Base-by-base conservation (phyloP, 2,888 invertebrate genomes). In the Smittia sp. region DNA sequence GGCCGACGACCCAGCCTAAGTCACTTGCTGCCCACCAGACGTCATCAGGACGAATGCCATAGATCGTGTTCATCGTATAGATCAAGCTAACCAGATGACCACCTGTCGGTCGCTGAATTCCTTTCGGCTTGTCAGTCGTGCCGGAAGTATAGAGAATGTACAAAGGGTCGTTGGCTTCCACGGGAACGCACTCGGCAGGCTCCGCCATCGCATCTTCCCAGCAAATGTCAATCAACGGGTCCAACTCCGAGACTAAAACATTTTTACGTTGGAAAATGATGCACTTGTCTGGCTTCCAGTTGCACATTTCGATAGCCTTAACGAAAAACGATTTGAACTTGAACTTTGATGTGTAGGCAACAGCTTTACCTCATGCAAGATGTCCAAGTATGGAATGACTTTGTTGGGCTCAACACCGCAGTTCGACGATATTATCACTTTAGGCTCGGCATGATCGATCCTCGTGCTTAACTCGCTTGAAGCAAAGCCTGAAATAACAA, bases 61-160 rank as follows among this genome's bases (percentile, higher is more conserved):
- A 97, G 58, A 96, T 86, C 0, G 87, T 85, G 75, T 87, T 87
- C 89, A 97, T 90, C 0, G 91, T 88, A 90, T 95, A 96, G 79
- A 91, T 88, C 2, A 97, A 83, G 0, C 89, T 88, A 0, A 91
- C 95, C 46, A 96, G 88, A 78, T 97, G 95, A 0, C 93, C 92
- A 0, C 94, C 94, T n/a, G 90, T 87, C 0, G 96, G 93, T 46
- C 96, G 85, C 74, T 93, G 90, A 32, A 96, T 88, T 2, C 96
- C 96, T 84, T 93, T 91, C 1, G 81, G 79, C 32, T 79, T 83
- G 85, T 90, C 90, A 74, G 90, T 90, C n/a, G 90, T 90, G 75
- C 94, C 94, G 1, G 96, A 96, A 0, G 97, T 97, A 79, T 97
- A 96, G 2, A 97, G 84, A 75, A 97, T 90, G 79, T 97, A 97